Conservation (phyloP, 2,888 invertebrate genomes). For the Caradrina kadenii region DNA sequence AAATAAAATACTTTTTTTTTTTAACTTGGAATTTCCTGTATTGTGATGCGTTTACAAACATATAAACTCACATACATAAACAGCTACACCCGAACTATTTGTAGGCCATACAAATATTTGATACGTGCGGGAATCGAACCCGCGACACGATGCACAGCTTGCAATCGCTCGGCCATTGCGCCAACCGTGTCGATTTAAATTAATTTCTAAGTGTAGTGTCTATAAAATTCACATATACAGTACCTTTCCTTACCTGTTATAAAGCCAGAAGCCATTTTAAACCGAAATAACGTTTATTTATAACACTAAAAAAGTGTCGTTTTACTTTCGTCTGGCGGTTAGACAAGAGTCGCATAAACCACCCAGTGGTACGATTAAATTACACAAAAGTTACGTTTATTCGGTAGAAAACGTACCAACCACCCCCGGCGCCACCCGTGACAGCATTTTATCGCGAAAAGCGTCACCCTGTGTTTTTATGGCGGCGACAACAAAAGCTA, state of each 20-base stretch:
- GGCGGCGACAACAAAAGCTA: slow-evolving; percentile 82
- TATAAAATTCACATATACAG: slow-evolving; percentile 22
- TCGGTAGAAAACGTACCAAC: slow-evolving; percentile 71
- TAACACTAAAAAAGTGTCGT: slow-evolving; percentile 48
- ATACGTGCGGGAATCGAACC: too few species aligned
- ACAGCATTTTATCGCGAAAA: slow-evolving; percentile 85
- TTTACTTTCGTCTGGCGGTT: slow-evolving; percentile 58
- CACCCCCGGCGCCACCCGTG: slow-evolving; percentile 77
- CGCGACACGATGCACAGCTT: too few species aligned
- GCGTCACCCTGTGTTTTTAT: slow-evolving; percentile 85
- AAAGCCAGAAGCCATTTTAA: slow-evolving; percentile 48
- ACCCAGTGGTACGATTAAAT: slow-evolving; percentile 75
- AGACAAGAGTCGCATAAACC: slow-evolving; percentile 57
- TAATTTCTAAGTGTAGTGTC: background rate
- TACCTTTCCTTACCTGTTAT: slow-evolving; percentile 22
- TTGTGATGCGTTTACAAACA: too few species aligned
- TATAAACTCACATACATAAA: too few species aligned
- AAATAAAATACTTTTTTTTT: too few species aligned
- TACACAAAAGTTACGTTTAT: slow-evolving; percentile 80
- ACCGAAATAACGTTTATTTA: slow-evolving; percentile 53
- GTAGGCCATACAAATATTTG: too few species aligned
- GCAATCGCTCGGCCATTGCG: too few species aligned
- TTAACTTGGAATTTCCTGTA: too few species aligned
- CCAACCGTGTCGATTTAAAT: too few species aligned
- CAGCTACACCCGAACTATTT: too few species aligned